phyloP scores from a whole-genome alignment of 2,113 vertebrate genomes.

The Notothenia coriiceps region DNA sequence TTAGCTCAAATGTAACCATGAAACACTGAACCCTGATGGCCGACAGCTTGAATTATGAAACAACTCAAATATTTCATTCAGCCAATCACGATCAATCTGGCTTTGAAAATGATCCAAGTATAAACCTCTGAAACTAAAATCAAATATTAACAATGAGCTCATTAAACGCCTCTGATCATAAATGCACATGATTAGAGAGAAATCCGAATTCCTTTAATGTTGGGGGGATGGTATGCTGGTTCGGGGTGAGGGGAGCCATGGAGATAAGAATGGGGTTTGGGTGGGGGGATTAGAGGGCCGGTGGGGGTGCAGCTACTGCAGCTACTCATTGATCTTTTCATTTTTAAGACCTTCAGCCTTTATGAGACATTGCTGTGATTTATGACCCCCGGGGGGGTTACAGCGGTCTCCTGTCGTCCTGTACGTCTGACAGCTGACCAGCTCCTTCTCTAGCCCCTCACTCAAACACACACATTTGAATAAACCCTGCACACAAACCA shows the following conservation, averaged over 20 bases:
- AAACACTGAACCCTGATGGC: not conserved
- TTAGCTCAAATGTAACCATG: not conserved
- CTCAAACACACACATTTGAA: not conserved
- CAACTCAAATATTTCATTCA: not conserved
- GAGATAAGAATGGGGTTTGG: constrained; percentile 43
- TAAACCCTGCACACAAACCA: constrained; percentile 12
- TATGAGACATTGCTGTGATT: constrained; percentile 62
- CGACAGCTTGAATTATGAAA: constrained; percentile 12
- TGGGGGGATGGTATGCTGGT: constrained; percentile 25
- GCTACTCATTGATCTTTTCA: constrained; percentile 60
- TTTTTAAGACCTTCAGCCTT: constrained; percentile 63
- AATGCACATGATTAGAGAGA: constrained; percentile 40
- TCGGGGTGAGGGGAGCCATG: constrained; percentile 1
- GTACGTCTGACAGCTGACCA: constrained; percentile 36
- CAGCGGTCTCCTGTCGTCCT: constrained; percentile 19
- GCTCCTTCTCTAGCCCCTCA: constrained; percentile 4
- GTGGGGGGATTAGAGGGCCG: constrained; percentile 43
- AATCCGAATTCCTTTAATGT: constrained; percentile 53
- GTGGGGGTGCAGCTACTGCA: constrained; percentile 35
- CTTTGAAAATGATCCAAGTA: constrained; percentile 42
- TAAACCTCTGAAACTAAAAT: constrained; percentile 26
- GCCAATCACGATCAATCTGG: not conserved
- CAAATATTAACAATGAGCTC: constrained; percentile 46
- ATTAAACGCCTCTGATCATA: constrained; percentile 46
- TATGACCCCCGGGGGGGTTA: constrained; percentile 49